A percentile compares a stretch with the other conserved stretches of the same genome.
phyloP scores from a whole-genome alignment of 2,888 invertebrate genomes.

The Parnassius mnemosyne region DNA sequence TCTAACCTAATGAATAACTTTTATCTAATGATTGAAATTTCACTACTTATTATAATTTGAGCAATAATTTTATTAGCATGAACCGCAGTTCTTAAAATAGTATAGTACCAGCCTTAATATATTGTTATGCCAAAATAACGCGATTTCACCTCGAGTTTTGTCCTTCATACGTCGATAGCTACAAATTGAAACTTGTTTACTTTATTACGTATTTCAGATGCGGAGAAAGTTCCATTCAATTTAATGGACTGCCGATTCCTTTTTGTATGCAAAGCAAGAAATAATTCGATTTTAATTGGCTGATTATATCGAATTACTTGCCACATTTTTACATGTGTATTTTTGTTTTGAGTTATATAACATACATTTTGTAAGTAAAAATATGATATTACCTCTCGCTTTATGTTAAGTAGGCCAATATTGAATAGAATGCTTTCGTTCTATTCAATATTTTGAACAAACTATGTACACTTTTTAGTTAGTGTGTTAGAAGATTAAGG shows the following conservation, averaged over 20 bases:
- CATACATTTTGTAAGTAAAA: conserved; percentile 21
- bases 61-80: too few species aligned
- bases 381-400: too few species aligned
- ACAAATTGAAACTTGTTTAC: conserved; percentile 36
- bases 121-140: conserved; percentile 28
- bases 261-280: conserved; percentile 38
- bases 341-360: conserved; percentile 29
- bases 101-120: not conserved
- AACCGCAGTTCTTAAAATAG: too few species aligned
- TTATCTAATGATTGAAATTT: too few species aligned
- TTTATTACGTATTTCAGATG: conserved; percentile 33
- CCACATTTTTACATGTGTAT: conserved; percentile 32
- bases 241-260: conserved; percentile 38
- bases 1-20: too few species aligned
- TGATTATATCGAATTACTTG: conserved; percentile 38
- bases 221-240: conserved; percentile 49
- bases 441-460: too few species aligned
- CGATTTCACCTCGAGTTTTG: conserved; percentile 39
- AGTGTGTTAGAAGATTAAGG: too few species aligned
- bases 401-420: too few species aligned
- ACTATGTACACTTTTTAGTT: too few species aligned
- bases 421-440: too few species aligned
- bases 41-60: too few species aligned
- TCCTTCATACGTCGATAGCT: conserved; percentile 43
- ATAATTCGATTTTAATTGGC: conserved; percentile 52